Base-by-base conservation (phyloP, 2,797 vertebrate genomes). In the Sebastiscus albofasciatus region DNA sequence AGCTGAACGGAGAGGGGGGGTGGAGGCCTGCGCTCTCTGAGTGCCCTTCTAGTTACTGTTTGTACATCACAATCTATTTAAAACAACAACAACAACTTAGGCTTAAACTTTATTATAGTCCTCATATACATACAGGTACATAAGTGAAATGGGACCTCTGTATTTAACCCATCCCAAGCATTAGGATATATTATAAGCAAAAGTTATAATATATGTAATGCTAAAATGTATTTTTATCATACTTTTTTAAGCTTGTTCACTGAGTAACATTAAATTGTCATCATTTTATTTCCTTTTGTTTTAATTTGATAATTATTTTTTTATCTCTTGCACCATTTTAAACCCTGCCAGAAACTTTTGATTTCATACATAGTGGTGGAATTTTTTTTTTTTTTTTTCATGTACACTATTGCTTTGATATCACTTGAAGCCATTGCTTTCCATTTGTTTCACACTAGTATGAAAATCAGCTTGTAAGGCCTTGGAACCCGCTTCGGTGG, bases 401-500 rank as follows among this genome's bases (percentile, higher is more conserved):
- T n/a, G 42, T 9, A 18, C 7, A 36, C 26, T 24, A 3, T 14
- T 24, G 26, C 26, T 77, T 67, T 31, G 14, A 27, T 39, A 69
- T 69, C 12, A 39, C 14, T 39, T 58, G 0, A 67, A 77, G 22
- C 27, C 49, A 26, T 6, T 72, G 39, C 27, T 26, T 72, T 70
- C 22, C 5, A 46, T 74, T 58, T 61, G 6, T 71, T 77, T 82
- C 34, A 69, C 60, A 46, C 65, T 42, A 36, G 61, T 31, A 60
- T 70, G 18, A 68, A 72, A 82, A 72, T 68, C 13, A 14, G 67
- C 71, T 59, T 67, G 76, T 67, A 60, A 78, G 36, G 36, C 77
- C 16, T 39, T 59, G 9, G 55, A 36, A 31, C 13, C 29, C 55
- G 75, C 64, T 33, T 58, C 64, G 59, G 34, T 29, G 52, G 55